phyloP scores from a whole-genome alignment of 2,113 vertebrate genomes.

The Oreochromis tanganicae region DNA sequence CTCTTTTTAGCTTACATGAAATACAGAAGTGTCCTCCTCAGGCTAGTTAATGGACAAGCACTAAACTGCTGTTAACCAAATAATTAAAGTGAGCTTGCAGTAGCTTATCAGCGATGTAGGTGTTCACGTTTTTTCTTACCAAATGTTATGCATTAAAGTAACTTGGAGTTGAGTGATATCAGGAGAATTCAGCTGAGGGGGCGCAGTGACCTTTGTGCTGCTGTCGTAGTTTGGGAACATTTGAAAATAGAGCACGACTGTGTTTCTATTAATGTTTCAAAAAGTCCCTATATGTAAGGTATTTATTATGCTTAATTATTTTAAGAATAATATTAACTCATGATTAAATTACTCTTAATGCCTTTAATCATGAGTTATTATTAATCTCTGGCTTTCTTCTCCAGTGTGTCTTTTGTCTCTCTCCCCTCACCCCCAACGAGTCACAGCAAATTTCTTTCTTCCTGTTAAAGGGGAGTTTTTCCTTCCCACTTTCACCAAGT shows the following conservation, averaged over 20 bases:
- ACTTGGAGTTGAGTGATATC: neutral
- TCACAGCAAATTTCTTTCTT: neutral
- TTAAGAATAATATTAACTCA: neutral
- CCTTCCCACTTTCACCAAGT: neutral
- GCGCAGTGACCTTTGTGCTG: neutral
- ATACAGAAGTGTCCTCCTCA: neutral
- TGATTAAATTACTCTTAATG: neutral
- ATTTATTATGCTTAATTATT: neutral
- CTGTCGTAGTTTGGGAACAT: neutral
- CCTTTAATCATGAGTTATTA: neutral
- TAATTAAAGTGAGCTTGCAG: neutral
- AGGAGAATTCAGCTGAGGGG: neutral
- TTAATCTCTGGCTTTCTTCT: neutral
- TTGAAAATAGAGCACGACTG: neutral
- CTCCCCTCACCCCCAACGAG: neutral
- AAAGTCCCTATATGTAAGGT: neutral
- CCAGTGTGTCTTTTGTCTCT: neutral
- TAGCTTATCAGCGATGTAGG: neutral
- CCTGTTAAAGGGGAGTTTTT: neutral
- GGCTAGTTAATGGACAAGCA: neutral
- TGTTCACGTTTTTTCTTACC: neutral
- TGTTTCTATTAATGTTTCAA: neutral
- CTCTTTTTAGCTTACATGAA: neutral
- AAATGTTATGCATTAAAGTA: neutral
- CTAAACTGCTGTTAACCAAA: neutral